Evolutionary conservation across 2,888 invertebrate species (phyloP).

Genomic region (Dryococelus australis): DNA sequence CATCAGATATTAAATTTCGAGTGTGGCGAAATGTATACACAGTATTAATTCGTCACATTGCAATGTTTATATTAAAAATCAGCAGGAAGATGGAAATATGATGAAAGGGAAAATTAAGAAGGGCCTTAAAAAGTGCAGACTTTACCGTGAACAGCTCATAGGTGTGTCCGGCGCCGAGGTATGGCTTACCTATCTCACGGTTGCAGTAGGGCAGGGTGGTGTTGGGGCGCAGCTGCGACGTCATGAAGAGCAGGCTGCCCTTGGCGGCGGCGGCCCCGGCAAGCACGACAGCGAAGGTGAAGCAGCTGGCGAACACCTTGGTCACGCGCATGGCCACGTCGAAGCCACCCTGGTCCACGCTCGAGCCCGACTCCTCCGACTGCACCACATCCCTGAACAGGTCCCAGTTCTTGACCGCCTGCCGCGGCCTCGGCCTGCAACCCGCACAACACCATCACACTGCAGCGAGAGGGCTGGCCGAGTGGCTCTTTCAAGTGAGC

Average conservation of each 20-base stretch:
- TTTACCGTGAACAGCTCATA: too few relatives aligned
- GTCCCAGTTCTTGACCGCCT: slow-evolving; percentile 95
- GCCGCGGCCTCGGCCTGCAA: slow-evolving; percentile 52
- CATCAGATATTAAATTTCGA: too few relatives aligned
- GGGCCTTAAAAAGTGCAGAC: too few relatives aligned
- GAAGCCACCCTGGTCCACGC: slow-evolving; percentile 86
- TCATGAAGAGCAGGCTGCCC: slow-evolving; percentile 89
- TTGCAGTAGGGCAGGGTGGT: slow-evolving; percentile 83
- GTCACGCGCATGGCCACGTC: slow-evolving; percentile 84
- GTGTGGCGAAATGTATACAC: too few relatives aligned
- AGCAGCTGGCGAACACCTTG: slow-evolving; percentile 83
- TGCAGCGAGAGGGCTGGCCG: too few relatives aligned
- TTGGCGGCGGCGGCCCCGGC: slow-evolving; percentile 87
- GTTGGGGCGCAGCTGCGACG: slow-evolving; percentile 82
- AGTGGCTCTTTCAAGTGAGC: too few relatives aligned
- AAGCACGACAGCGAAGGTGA: slow-evolving; percentile 86
- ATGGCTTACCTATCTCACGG: slow-evolving; percentile 76
- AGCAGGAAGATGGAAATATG: too few relatives aligned
- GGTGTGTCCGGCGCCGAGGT: too few relatives aligned
- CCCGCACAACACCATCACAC: neutral
- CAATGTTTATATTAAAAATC: too few relatives aligned
- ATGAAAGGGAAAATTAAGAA: too few relatives aligned
- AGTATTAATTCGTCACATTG: too few relatives aligned
- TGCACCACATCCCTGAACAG: slow-evolving; percentile 92
- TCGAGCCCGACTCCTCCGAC: slow-evolving; percentile 87